These are phyloP conservation scores for Leptoclinus maculatus DNA, from an alignment of 2,797 vertebrate genomes.

Conservation along the genomic window DNA sequence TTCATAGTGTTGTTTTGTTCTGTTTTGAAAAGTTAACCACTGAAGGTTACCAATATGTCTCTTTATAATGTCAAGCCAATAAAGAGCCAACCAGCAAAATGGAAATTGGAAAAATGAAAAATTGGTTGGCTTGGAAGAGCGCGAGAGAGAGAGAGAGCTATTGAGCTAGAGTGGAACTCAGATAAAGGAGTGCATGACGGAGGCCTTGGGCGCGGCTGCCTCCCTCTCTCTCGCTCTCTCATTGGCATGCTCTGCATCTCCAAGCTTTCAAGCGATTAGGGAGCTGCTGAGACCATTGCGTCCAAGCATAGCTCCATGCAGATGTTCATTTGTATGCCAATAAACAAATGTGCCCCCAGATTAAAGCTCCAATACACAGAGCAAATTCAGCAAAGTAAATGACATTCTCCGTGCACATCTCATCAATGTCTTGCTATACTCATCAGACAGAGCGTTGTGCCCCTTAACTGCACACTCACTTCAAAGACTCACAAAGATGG, in stretches of 20 bases:
- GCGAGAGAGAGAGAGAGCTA: constrained; percentile 39
- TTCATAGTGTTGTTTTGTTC: neutral
- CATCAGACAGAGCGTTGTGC: constrained; percentile 47
- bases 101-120: constrained; percentile 74
- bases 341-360: constrained; percentile 82
- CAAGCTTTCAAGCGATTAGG: constrained; percentile 80
- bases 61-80: constrained; percentile 69
- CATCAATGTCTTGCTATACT: constrained; percentile 62
- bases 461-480: constrained; percentile 55
- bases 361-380: constrained; percentile 80
- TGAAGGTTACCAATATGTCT: constrained; percentile 51
- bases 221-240: constrained; percentile 55
- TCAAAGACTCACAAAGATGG: constrained; percentile 56
- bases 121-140: constrained; percentile 65
- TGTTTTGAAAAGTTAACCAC: constrained; percentile 11
- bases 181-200: constrained; percentile 70
- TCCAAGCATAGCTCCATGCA: constrained; percentile 79
- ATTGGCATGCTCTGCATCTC: constrained; percentile 76
- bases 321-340: constrained; percentile 84
- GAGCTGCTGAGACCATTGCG: constrained; percentile 72
- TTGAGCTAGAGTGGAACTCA: constrained; percentile 61
- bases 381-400: constrained; percentile 76
- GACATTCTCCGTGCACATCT: constrained; percentile 69
- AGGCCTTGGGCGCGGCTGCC: constrained; percentile 68
- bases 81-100: constrained; percentile 61